phyloP scores from a whole-genome alignment of 1,140 invertebrate genomes.

The Luehdorfia chinensis region DNA sequence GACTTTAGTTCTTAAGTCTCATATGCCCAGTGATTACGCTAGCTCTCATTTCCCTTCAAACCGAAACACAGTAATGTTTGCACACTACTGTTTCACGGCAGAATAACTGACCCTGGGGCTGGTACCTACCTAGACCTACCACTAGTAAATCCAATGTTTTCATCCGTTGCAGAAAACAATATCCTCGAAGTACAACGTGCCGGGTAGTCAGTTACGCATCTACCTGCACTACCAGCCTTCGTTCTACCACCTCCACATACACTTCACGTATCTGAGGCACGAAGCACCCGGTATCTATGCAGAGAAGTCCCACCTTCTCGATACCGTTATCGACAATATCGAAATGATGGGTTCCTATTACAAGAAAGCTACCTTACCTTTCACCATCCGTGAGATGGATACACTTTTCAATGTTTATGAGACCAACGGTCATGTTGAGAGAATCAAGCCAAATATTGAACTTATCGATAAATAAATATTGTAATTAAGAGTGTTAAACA shows the following conservation, averaged over 20 bases:
- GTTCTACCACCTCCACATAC: conserved; percentile 97
- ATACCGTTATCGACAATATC: conserved; percentile 94
- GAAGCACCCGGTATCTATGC: conserved; percentile 88
- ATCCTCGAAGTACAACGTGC: conserved; percentile 86
- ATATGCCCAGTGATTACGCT: too few relatives aligned
- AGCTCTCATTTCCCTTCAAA: too few relatives aligned
- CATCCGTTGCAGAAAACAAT: conserved; percentile 83
- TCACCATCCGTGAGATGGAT: conserved; percentile 82
- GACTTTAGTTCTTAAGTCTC: too few relatives aligned
- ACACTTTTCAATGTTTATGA: conserved; percentile 75
- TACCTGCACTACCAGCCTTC: conserved; percentile 98
- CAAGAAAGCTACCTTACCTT: conserved; percentile 86
- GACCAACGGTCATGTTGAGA: conserved; percentile 60
- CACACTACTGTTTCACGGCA: too few relatives aligned
- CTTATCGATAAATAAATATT: conserved; percentile 36
- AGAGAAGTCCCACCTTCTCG: conserved; percentile 91
- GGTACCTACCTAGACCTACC: too few relatives aligned
- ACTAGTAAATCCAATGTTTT: too few relatives aligned
- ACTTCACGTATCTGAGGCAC: conserved; percentile 91
- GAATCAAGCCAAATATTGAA: too few relatives aligned
- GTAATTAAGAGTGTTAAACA: too few relatives aligned
- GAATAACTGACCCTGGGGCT: too few relatives aligned
- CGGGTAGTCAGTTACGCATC: conserved; percentile 84
- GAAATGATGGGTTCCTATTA: conserved; percentile 91
- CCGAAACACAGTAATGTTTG: too few relatives aligned